Evolutionary conservation across 35 echinoderm and acorn worm species (phyloP).

Genomic region (Lytechinus pictus): DNA sequence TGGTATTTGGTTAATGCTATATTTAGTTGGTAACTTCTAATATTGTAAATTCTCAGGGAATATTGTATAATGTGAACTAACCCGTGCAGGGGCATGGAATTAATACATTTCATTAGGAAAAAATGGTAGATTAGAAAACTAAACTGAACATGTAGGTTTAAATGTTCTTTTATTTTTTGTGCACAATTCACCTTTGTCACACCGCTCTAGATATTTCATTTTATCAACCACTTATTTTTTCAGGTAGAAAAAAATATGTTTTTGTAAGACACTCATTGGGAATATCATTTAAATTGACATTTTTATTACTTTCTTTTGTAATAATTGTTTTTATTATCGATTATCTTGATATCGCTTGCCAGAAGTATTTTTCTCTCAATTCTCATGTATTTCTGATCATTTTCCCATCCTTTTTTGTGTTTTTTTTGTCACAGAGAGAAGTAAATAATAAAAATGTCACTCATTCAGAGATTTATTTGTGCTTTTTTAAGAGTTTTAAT

Average conservation of each 20-base stretch:
- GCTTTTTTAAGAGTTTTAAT: neutral
- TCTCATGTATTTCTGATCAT: neutral
- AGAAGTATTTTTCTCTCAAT: neutral
- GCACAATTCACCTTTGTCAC: neutral
- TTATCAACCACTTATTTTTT: neutral
- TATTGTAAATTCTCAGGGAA: slow-evolving; percentile 45
- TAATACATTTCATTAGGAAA: neutral
- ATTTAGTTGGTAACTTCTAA: slow-evolving; percentile 23
- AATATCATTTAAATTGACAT: neutral
- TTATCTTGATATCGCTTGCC: slow-evolving; percentile 2
- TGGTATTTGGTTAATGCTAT: neutral
- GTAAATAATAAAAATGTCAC: slow-evolving; percentile 28
- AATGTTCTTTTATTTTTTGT: neutral
- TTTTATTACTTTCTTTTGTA: neutral
- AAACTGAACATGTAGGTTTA: neutral
- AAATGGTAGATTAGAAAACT: neutral
- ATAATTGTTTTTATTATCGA: neutral
- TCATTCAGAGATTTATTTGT: neutral
- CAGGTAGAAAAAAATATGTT: neutral
- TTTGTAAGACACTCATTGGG: neutral
- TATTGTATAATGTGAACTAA: slow-evolving; percentile 23
- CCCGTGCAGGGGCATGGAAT: neutral
- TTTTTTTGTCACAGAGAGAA: neutral
- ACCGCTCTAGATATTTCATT: neutral
- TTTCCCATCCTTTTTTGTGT: neutral